Base-by-base conservation (phyloP, 2,888 invertebrate genomes). In the Plebejus argus region DNA sequence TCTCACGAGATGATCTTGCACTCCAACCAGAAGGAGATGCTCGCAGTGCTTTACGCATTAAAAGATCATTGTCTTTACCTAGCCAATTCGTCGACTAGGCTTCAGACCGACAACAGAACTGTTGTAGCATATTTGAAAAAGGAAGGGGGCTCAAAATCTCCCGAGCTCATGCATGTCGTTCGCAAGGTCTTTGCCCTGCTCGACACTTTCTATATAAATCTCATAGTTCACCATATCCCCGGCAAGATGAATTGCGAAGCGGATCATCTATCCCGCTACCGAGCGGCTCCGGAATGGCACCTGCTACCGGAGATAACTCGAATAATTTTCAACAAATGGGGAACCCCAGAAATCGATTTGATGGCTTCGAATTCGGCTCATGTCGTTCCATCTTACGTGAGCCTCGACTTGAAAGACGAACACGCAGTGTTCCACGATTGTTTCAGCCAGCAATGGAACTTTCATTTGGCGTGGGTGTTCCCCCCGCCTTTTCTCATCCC, bases 1-100 rank as follows among this genome's bases (percentile, higher is more conserved):
- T 20, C 15, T 56, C 72, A 20, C 72, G 72, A 39, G n/a, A 45
- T 28, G 20, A 23, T 56, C 8, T 56, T 76, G 28, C 70, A 58
- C 2, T 58, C 56, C n/a, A 58, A 58, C 56, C 56, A 58, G n/a
- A 58, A 58, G 56, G 56, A 58, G n/a, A 58, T 58, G 56, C 56
- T 58, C n/a, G 56, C 56, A 58, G 56, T 58, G n/a, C 20, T 58
- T n/a, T 58, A 58, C n/a, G 20, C 56, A 7, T 58, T 20, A 58
- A 58, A 58, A 58, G 56, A n/a, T 58, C 56, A n/a, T 7, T n/a
- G 56, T 58, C 56, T 7, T 58, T 58, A 58, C 56, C 20, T 58
- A 58, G 56, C 56, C 20, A 58, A 58, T n/a, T 58, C 28, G 28
- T 28, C 28, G 28, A 28, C 28, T 28, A 28, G 1, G 28, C 28